These are phyloP conservation scores for Cheilosia vernalis DNA, from an alignment of 2,888 invertebrate species.

Conservation along the genomic window DNA sequence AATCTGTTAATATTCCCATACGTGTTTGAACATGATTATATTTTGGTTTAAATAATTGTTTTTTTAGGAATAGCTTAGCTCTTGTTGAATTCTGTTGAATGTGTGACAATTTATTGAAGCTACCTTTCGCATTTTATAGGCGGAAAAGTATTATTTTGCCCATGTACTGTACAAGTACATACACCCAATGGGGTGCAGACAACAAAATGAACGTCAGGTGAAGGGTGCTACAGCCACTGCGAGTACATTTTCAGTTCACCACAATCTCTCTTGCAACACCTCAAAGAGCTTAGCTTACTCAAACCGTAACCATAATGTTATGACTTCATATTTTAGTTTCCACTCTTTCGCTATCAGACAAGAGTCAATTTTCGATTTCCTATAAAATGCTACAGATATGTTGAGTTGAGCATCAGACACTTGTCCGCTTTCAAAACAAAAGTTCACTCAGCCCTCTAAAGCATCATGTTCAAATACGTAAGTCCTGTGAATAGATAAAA, in stretches of 20 bases:
- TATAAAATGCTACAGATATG: slow-evolving; percentile 19
- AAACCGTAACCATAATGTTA: background rate
- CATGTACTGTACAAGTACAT: background rate
- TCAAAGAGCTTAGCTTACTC: background rate
- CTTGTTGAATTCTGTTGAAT: slow-evolving; percentile 31
- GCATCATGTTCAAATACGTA: slow-evolving; percentile 67
- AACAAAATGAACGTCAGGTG: background rate
- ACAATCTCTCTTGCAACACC: slow-evolving; percentile 23
- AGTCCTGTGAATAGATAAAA: background rate
- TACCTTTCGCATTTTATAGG: slow-evolving; percentile 29
- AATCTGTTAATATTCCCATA: slow-evolving; percentile 19
- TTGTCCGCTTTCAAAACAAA: slow-evolving; percentile 22
- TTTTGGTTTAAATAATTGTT: background rate
- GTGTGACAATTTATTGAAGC: slow-evolving; percentile 23
- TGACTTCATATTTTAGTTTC: background rate
- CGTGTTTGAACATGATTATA: slow-evolving; percentile 54
- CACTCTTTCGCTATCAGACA: background rate
- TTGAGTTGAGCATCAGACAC: slow-evolving; percentile 34
- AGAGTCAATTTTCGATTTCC: background rate
- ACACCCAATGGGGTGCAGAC: background rate
- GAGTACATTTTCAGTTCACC: background rate
- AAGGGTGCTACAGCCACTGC: background rate
- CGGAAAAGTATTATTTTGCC: background rate
- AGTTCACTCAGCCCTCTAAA: background rate
- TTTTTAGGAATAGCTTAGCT: background rate